Evolutionary conservation across 2,113 vertebrate species (phyloP).

Genomic region (Hippocampus comes): DNA sequence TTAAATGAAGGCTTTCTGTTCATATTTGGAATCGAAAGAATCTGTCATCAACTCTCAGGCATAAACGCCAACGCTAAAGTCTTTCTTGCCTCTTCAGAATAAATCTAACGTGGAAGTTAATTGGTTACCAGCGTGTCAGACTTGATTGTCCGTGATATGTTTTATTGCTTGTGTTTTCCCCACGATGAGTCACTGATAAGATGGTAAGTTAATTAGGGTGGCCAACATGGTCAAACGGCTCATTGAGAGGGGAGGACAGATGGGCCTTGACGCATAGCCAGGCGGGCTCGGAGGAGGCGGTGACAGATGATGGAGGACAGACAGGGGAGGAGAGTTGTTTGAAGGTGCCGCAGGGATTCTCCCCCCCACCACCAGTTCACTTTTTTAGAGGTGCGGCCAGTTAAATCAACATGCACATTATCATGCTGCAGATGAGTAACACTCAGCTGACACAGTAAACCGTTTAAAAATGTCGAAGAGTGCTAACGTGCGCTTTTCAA

Average conservation of each 20-base stretch:
- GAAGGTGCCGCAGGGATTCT: constrained; percentile 36
- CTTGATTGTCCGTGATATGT: not conserved
- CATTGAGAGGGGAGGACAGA: constrained; percentile 64
- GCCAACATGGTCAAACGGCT: constrained; percentile 66
- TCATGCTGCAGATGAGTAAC: constrained; percentile 21
- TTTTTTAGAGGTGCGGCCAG: constrained; percentile 17
- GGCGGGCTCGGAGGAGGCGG: constrained; percentile 57
- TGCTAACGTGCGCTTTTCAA: not conserved
- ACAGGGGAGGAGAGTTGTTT: constrained; percentile 57
- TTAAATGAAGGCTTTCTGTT: constrained; percentile 20
- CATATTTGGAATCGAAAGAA: constrained; percentile 12
- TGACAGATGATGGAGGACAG: constrained; percentile 62
- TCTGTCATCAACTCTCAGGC: not conserved
- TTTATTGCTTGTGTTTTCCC: not conserved
- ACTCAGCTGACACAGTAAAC: constrained; percentile 20
- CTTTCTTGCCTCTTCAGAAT: not conserved
- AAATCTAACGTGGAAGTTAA: not conserved
- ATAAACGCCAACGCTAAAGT: not conserved
- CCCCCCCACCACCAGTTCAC: constrained; percentile 17
- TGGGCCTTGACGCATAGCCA: constrained; percentile 71
- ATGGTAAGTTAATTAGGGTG: constrained; percentile 74
- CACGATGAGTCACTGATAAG: constrained; percentile 60
- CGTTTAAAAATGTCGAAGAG: constrained; percentile 18
- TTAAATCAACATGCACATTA: constrained; percentile 25
- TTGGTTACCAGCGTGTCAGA: not conserved